phyloP scores from a whole-genome alignment of 2,113 vertebrate species.

The Neotoma lepida region DNA sequence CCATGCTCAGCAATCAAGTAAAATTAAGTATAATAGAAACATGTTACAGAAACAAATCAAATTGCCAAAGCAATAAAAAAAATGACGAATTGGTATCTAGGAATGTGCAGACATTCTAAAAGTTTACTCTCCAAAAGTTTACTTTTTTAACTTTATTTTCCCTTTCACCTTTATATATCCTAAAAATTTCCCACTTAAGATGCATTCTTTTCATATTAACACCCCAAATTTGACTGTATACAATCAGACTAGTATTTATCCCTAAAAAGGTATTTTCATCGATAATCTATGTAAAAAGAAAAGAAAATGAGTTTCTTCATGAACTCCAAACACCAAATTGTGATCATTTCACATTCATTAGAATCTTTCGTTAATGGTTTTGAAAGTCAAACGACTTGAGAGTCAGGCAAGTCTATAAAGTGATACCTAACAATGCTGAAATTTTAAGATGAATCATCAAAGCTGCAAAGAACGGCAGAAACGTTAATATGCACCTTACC shows the following conservation, averaged over 20 bases:
- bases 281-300: background rate
- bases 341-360: slow-evolving; percentile 31
- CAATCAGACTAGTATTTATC: background rate
- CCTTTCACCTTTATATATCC: background rate
- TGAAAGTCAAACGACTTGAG: slow-evolving; percentile 27
- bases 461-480: slow-evolving; percentile 12
- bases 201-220: slow-evolving; percentile 38
- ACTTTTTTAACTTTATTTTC: background rate
- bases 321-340: background rate
- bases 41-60: slow-evolving; percentile 38
- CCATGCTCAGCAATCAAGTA: slow-evolving; percentile 34
- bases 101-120: background rate
- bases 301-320: background rate
- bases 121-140: slow-evolving; percentile 22
- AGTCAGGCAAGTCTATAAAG: background rate
- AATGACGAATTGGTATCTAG: background rate
- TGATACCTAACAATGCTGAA: slow-evolving; percentile 14
- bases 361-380: background rate
- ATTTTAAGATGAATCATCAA: slow-evolving; percentile 62
- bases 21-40: slow-evolving; percentile 54
- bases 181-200: slow-evolving; percentile 49
- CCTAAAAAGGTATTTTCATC: slow-evolving; percentile 15
- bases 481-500: slow-evolving; percentile 16
- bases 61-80: slow-evolving; percentile 53
- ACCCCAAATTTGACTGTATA: background rate